Evolutionary conservation across 2,888 invertebrate genomes (phyloP), one percentile per base, ranked within the genome.

Genomic region (Pristionchus fissidentatus): DNA sequence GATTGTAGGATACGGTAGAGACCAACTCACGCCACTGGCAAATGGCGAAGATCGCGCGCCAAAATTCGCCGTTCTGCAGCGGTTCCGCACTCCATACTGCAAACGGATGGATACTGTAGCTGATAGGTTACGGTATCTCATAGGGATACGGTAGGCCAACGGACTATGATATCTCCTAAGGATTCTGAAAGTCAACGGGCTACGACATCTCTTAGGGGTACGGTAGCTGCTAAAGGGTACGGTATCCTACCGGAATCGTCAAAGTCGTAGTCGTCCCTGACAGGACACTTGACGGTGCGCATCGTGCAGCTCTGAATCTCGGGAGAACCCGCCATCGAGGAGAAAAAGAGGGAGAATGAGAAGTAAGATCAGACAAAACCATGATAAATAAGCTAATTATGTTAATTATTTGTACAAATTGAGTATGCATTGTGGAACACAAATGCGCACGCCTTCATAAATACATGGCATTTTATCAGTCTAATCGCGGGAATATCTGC

Each of bases 241-340:
- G n/a, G n/a, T n/a, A n/a, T n/a, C n/a, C 22, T 26, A 66, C 66
- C 66, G 38, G 26, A 22, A 8, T 66, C 66, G 22, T 66, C 66
- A 38, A 66, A 66, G 8, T 15, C 22, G 38, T 38, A 66, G 66
- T 66, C 66, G 38, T 66, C 66, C 22, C 38, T 38, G 35, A 66
- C 66, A 38, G 35, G 19, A 7, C 66, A 66, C 19, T 66, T 66
- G 35, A 66, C 66, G 22, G 66, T 66, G 66, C 66, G 66, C 35
- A 66, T 38, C 5, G 7, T 7, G 66, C 66, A 66, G 38, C 66
- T 66, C 38, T 66, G 10, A 7, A 66, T 38, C 10, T 38, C 26
- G 26, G 66, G 38, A 3, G 38, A 66, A 66, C 66, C 66, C 8
- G 35, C 38, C 66, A 66, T 66, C 1, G 8, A 22, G 7, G 38